Evolutionary conservation across 2,113 vertebrate genomes (phyloP), one percentile per base, ranked within the genome.

Genomic region (Oncorhynchus kisutch): DNA sequence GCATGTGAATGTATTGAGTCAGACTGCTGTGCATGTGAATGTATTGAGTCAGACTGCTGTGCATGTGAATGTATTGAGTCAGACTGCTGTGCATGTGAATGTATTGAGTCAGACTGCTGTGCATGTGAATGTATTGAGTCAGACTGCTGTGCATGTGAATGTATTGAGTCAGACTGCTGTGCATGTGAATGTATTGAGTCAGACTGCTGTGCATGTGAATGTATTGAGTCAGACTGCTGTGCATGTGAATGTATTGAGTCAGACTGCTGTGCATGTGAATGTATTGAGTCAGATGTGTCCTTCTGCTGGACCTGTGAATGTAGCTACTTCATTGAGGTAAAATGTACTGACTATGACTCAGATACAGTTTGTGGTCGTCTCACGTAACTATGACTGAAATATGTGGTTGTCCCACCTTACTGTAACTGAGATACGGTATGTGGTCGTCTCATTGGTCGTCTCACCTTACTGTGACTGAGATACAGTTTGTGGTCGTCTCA

Each of bases 251-350:
- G 31, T 7, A 34, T 4, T 29, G 29, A 29, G 29, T 29, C 29
- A 29, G 29, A 29, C 29, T 29, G 29, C 29, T 54, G 77, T 54
- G 59, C 31, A 72, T 73, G 39, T 12, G 45, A 22, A 22, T 34
- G 31, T 1, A 34, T 18, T 54, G 71, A 79, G 76, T 80, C 78
- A 76, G 31, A 64, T 7, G 60, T 74, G 72, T 80, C 77, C 67
- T 59, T 20, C 27, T 77, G 62, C 13, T 54, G 77, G 60, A 65
- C 6, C 74, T 71, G 39, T 12, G 45, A 22, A 20, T 34, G 34
- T 2, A 34, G 34, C 34, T 34, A 34, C 34, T 6, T 34, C 6
- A 34, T 34, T 34, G 34, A 34, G 34, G 34, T 34, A 34, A 34
- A 34, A 34, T 34, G 6, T 34, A 7, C 34, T 8, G 34, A 34